phyloP scores from a whole-genome alignment of 1,140 invertebrate genomes.

The Lordiphosa mommai region DNA sequence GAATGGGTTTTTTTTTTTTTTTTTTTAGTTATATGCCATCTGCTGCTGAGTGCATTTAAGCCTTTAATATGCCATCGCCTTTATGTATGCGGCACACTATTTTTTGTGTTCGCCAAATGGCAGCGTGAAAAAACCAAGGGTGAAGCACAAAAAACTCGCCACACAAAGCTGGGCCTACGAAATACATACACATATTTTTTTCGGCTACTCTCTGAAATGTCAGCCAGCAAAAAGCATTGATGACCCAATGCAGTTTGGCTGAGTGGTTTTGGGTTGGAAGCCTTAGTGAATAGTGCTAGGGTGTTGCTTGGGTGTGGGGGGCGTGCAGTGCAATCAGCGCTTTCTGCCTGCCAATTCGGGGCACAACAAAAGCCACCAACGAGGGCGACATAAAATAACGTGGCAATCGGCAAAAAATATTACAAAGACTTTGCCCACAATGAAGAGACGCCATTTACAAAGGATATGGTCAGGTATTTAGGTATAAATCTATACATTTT shows the following conservation, averaged over 20 bases:
- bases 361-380: constrained; percentile 14
- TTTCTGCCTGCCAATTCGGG: constrained; percentile 44
- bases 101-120: constrained; percentile 19
- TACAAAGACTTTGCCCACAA: constrained; percentile 29
- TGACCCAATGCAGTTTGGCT: background rate
- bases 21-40: constrained; percentile 48
- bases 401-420: constrained; percentile 14
- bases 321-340: constrained; percentile 48
- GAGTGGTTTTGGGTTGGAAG: background rate
- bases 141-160: constrained; percentile 42
- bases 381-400: constrained; percentile 38
- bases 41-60: constrained; percentile 50
- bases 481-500: background rate
- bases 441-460: constrained; percentile 28
- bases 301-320: constrained; percentile 19
- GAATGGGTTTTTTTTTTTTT: background rate
- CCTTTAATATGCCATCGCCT: constrained; percentile 58
- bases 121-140: constrained; percentile 46
- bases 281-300: background rate
- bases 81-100: constrained; percentile 40
- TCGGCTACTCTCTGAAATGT: constrained; percentile 23
- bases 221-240: constrained; percentile 41
- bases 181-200: constrained; percentile 15
- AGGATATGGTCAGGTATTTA: constrained; percentile 20
- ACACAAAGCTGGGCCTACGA: constrained; percentile 23